Percentiles rank a stretch among this genome's conserved stretches.
Conservation (phyloP, 2,888 invertebrate genomes). For the Liposcelis brunnea region DNA sequence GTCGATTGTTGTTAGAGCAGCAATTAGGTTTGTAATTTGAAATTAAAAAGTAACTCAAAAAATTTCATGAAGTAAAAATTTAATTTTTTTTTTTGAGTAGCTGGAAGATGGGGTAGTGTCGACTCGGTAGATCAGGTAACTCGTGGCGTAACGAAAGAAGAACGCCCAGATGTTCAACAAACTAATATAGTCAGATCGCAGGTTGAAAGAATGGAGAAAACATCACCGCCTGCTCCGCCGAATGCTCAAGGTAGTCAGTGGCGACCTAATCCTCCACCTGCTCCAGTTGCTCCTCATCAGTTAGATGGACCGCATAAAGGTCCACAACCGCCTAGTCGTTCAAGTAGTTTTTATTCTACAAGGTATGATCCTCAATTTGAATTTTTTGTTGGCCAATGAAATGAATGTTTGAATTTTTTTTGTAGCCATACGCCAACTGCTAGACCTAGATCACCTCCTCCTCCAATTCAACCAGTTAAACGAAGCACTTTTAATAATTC, state of each 20-base stretch:
- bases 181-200: conserved; percentile 21
- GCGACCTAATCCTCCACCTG: conserved; percentile 41
- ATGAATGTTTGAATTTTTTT: too few relatives aligned
- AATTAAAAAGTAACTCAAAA: too few relatives aligned
- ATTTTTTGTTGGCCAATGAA: too few relatives aligned
- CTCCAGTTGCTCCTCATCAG: conserved; percentile 34
- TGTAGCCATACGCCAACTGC: conserved; percentile 29
- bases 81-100: conserved; percentile 27
- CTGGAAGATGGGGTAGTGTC: conserved; percentile 41
- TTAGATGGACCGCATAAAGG: conserved; percentile 14
- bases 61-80: too few relatives aligned
- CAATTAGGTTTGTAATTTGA: conserved; percentile 45
- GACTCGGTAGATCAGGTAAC: conserved; percentile 25
- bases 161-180: conserved; percentile 20
- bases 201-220: conserved; percentile 41
- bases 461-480: conserved; percentile 41
- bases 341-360: conserved; percentile 30
- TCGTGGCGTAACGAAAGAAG: conserved; percentile 19
- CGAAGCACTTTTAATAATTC: conserved; percentile 15
- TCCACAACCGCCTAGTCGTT: conserved; percentile 27
- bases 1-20: conserved; percentile 60
- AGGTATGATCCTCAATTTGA: too few relatives aligned
- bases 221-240: conserved; percentile 12
- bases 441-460: conserved; percentile 44
- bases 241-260: conserved; percentile 20